These are phyloP conservation scores for Anoplopoma fimbria DNA, from an alignment of 2,113 vertebrate genomes.

Conservation along the genomic window DNA sequence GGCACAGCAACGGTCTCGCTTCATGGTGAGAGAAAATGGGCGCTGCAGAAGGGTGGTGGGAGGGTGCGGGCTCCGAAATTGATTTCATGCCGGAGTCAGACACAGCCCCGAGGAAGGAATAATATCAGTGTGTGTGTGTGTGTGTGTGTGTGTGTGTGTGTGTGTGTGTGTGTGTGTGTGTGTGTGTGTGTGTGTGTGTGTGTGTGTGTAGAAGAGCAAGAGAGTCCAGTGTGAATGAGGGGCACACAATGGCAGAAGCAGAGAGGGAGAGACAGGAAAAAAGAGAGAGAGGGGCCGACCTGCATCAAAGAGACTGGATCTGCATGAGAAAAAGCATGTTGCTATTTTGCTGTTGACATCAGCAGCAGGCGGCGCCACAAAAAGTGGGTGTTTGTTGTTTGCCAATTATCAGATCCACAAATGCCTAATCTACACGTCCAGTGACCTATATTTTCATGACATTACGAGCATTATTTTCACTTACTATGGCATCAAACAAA, in stretches of 20 bases:
- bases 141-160: constrained; percentile 41
- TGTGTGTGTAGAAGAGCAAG: constrained; percentile 30
- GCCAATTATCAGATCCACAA: constrained; percentile 41
- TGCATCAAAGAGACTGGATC: constrained; percentile 71
- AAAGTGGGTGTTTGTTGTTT: constrained; percentile 52
- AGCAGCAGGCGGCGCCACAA: constrained; percentile 35
- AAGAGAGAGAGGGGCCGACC: constrained; percentile 66
- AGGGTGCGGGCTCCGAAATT: constrained; percentile 73
- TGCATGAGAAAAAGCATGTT: constrained; percentile 71
- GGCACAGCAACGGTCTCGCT: constrained; percentile 77
- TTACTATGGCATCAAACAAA: neutral
- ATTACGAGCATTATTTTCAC: neutral
- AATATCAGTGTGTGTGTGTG: constrained; percentile 49
- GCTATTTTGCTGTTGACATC: constrained; percentile 63
- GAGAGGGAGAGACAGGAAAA: constrained; percentile 49
- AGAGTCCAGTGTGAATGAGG: constrained; percentile 56
- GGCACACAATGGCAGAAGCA: constrained; percentile 59
- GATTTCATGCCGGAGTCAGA: constrained; percentile 84
- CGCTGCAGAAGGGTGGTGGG: constrained; percentile 61
- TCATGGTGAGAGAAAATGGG: constrained; percentile 77
- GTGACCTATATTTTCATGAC: neutral
- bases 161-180: constrained; percentile 26
- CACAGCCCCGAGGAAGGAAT: constrained; percentile 67
- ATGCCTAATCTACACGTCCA: constrained; percentile 9
- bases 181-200: constrained; percentile 26